Evolutionary conservation across 2,113 vertebrate species (phyloP).

Genomic region (Etheostoma spectabile): DNA sequence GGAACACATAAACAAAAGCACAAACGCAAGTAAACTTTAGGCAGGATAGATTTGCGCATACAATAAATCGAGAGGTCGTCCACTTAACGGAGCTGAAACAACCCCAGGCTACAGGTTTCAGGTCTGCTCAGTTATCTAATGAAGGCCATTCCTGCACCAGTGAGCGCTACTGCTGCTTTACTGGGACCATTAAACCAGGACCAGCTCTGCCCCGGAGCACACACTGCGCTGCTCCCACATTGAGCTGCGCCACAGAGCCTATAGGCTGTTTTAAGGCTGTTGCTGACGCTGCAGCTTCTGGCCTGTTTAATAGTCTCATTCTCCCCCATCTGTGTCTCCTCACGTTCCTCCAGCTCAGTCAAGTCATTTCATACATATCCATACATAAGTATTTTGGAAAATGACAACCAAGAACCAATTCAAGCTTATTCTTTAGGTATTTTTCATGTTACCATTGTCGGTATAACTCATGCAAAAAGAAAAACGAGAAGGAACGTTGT

Average conservation of each 20-base stretch:
- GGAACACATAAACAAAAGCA: slow-evolving; percentile 37
- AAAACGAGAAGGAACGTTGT: background rate
- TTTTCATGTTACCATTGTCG: background rate
- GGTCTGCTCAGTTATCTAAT: slow-evolving; percentile 64
- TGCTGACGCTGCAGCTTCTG: slow-evolving; percentile 69
- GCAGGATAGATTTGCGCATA: slow-evolving; percentile 23
- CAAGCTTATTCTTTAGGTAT: background rate
- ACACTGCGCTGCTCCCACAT: slow-evolving; percentile 51
- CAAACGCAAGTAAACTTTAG: slow-evolving; percentile 25
- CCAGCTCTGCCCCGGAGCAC: slow-evolving; percentile 63
- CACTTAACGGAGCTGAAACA: slow-evolving; percentile 50
- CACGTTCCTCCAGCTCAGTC: background rate
- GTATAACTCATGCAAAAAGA: background rate
- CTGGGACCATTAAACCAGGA: slow-evolving; percentile 73
- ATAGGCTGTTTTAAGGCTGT: slow-evolving; percentile 29
- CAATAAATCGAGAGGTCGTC: slow-evolving; percentile 44
- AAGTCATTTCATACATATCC: background rate
- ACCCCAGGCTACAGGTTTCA: slow-evolving; percentile 49
- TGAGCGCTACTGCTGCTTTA: slow-evolving; percentile 68
- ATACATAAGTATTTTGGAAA: background rate
- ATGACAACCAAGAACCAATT: background rate
- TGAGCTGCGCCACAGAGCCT: slow-evolving; percentile 61
- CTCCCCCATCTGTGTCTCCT: slow-evolving; percentile 44
- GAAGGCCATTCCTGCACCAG: slow-evolving; percentile 70
- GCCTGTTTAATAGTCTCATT: slow-evolving; percentile 57